These are phyloP conservation scores for Xenopus petersii DNA, from an alignment of 2,797 vertebrate species.

Conservation along the genomic window DNA sequence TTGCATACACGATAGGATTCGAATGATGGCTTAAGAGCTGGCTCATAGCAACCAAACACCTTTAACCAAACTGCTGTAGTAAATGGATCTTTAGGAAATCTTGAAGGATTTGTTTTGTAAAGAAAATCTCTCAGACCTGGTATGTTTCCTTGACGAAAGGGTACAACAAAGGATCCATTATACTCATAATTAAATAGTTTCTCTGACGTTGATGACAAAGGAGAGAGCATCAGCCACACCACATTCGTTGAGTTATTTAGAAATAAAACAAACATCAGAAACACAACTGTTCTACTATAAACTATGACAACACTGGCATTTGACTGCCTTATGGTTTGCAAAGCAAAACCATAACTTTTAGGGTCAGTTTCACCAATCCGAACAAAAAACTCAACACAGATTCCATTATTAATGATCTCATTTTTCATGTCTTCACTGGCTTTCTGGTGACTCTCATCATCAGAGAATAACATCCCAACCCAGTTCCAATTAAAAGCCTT, in stretches of 20 bases:
- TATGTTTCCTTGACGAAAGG: not conserved
- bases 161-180: conserved; percentile 1
- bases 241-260: not conserved
- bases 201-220: not conserved
- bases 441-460: not conserved
- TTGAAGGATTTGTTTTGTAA: not conserved
- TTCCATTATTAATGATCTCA: not conserved
- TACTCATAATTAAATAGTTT: not conserved
- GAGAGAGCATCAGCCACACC: not conserved
- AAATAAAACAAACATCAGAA: not conserved
- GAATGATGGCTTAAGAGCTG: too few relatives aligned
- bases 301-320: not conserved
- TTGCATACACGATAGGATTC: not conserved
- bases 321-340: not conserved
- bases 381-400: not conserved
- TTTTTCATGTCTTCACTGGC: not conserved
- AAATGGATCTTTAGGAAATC: not conserved
- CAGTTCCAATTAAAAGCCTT: conserved; percentile 2
- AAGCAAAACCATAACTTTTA: not conserved
- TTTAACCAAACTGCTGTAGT: not conserved
- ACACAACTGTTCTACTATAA: not conserved
- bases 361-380: not conserved
- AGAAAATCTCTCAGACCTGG: not conserved
- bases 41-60: not conserved
- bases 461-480: not conserved